Base-by-base conservation (phyloP, 1,140 invertebrate species). In the Apocrypta bakeri region DNA sequence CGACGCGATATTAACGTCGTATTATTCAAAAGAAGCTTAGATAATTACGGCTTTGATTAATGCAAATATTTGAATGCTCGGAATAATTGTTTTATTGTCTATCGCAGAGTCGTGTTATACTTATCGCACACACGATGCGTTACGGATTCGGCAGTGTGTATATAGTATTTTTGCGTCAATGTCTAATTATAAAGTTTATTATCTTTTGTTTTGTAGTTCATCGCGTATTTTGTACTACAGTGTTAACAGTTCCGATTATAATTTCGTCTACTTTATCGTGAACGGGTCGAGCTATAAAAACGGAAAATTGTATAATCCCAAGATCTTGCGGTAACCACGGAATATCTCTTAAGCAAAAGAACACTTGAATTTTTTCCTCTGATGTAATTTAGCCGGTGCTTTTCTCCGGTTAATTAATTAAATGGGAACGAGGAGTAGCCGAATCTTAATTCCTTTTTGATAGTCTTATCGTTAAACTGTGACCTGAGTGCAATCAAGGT, bases 381-480 rank as follows among this genome's bases (percentile, higher is more conserved):
- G 25, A 74, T 74, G 40, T 48, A 74, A 48, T 31, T 9, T 42
- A 66, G 31, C 66, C 21, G 4, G 42, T 74, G 6, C 33, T 76
- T n/a, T n/a, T 77, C 33, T 64, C n/a, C 69, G 4, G 69, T 73
- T 48, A 83, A 78, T 83, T 83, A 78, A 83, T 83, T 82, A 64
- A 64, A 56, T 42, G 12, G 8, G 2, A 68, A 82, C 78, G 78
- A 48, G 6, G 56, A 81, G n/a, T n/a, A 31, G 11, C 3, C 33
- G 21, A 66, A 83, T 83, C 81, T 83, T 83, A 79, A 79, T 79
- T 72, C 74, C 73, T 27, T n/a, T 31, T 31, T 12, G 76, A 83
- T 83, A 83, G 25, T 37, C 48, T 83, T 83, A 83, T 83, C 81
- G 27, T 74, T 79, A 24, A 83, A 83, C 81, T 74, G 76, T 83